Evolutionary conservation across 2,113 vertebrate species (phyloP), one percentile per base, ranked within the genome.

Genomic region (Dissostichus mawsoni): DNA sequence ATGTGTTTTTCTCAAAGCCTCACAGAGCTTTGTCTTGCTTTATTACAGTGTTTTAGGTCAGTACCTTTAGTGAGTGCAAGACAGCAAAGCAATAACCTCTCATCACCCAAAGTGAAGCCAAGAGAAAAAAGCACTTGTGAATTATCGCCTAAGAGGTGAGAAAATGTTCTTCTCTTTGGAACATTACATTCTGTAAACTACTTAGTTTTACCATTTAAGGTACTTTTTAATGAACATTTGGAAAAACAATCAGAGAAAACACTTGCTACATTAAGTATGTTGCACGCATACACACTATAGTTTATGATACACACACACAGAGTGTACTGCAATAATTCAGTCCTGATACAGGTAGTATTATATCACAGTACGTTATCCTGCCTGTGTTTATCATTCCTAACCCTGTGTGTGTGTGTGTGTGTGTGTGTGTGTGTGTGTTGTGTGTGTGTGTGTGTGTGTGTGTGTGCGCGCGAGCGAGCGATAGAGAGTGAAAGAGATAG

Each of bases 51-150:
- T 64, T 65, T 70, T 16, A 57, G 75, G 70, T 62, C 71, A 47
- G 62, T 47, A 57, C 61, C 70, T 66, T 25, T 36, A 53, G 44
- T 74, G 75, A 71, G 66, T 16, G n/a, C 45, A 52, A 74, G 69
- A 50, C 69, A 67, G 66, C 59, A 45, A 63, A 61, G 75, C 61
- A 76, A 76, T 79, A 72, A 82, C 71, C 47, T 67, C 50, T 75
- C 71, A 68, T 76, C 76, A 82, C 66, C 53, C 48, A 0, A 57
- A 55, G 23, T 55, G 65, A 67, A 63, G 53, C 33, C 52, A 51
- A 61, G 68, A 68, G 70, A 78, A 82, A 51, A 41, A 41, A 71
- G 53, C 74, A 48, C 52, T 59, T 45, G 50, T 75, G 71, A 74
- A 69, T 69, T 58, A 63, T 62, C 66, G 41, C 36, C 59, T 73